A percentile compares a stretch with the other conserved stretches of the same genome.
Conservation (phyloP, 2,797 vertebrate genomes). For the Vipera latastei region DNA sequence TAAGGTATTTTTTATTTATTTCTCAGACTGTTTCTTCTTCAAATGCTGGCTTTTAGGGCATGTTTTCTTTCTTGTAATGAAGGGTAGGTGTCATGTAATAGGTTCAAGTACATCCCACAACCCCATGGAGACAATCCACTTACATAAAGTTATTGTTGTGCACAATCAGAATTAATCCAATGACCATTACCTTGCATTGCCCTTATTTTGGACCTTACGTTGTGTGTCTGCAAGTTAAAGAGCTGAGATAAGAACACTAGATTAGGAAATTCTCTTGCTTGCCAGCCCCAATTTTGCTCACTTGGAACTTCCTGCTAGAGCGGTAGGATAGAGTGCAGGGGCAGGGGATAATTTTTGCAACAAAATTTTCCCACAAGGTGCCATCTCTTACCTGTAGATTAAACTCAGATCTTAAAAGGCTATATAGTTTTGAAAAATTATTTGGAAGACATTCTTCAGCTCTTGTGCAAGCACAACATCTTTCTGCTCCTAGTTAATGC, state of each 20-base stretch:
- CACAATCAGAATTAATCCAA: not conserved
- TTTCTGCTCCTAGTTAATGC: not conserved
- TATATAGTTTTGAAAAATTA: not conserved
- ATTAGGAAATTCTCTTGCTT: not conserved
- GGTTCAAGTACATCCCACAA: not conserved
- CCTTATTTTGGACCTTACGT: not conserved
- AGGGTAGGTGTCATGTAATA: not conserved
- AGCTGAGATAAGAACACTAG: not conserved
- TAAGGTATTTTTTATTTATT: not conserved
- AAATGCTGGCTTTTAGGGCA: not conserved
- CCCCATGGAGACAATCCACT: not conserved
- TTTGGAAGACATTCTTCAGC: not conserved
- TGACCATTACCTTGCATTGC: not conserved
- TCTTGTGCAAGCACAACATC: not conserved
- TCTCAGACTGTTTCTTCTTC: not conserved
- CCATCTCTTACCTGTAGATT: not conserved
- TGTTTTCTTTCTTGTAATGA: not conserved
- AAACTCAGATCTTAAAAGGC: not conserved
- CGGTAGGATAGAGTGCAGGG: not conserved
- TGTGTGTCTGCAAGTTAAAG: not conserved
- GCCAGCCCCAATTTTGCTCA: no score
- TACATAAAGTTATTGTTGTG: not conserved
- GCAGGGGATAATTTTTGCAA: not conserved
- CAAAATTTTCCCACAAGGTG: not conserved
- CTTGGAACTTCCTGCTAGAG: not conserved